Evolutionary conservation across 2,113 vertebrate genomes (phyloP).

Genomic region (Tragelaphus imberbis): DNA sequence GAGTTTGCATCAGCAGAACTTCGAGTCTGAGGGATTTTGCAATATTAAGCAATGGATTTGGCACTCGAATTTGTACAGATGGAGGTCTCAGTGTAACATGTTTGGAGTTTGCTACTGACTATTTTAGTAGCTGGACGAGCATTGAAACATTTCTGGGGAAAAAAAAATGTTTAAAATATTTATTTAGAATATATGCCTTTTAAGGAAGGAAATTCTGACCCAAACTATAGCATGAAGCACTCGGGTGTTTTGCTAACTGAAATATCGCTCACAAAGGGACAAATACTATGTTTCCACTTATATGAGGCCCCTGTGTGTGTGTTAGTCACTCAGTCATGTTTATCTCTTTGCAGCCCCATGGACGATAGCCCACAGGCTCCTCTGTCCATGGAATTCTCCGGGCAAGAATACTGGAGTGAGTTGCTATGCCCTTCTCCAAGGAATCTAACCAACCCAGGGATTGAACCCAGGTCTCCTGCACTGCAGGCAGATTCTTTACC

Average conservation of each 20-base stretch:
- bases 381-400: neutral
- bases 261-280: neutral
- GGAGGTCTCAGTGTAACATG: too few species aligned
- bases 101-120: neutral
- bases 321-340: neutral
- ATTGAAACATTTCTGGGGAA: neutral
- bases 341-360: neutral
- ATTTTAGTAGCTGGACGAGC: neutral
- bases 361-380: neutral
- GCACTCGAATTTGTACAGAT: too few species aligned
- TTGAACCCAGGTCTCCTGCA: neutral
- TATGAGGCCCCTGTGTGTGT: neutral
- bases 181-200: neutral
- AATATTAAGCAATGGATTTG: neutral
- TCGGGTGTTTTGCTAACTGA: neutral
- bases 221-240: neutral
- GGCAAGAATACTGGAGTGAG: neutral
- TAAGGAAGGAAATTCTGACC: neutral
- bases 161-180: neutral
- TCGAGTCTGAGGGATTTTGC: neutral
- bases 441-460: neutral
- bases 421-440: neutral
- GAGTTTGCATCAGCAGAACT: accelerated
- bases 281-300: neutral
- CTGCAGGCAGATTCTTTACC: neutral